Conservation (phyloP, 2,888 invertebrate genomes). For the Frankliniella intonsa region DNA sequence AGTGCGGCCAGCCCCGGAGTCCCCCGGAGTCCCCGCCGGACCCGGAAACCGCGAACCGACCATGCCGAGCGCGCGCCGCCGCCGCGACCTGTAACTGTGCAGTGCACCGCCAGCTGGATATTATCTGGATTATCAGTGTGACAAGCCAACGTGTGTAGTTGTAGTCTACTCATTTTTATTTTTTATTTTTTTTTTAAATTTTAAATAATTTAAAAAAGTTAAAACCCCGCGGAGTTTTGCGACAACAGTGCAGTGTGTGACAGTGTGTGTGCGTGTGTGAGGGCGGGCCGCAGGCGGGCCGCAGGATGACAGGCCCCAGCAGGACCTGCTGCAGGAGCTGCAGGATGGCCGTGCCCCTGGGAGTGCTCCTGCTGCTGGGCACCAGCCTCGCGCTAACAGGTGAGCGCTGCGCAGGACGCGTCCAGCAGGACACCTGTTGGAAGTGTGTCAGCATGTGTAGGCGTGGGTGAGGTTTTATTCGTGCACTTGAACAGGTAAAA, state of each 20-base stretch:
- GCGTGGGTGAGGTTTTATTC: too few relatives aligned
- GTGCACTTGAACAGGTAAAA: too few relatives aligned
- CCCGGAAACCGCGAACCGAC: not conserved
- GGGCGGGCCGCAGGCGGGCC: not conserved
- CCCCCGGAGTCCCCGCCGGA: not conserved
- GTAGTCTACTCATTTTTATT: not conserved
- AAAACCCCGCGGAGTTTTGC: not conserved
- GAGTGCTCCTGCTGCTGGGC: not conserved
- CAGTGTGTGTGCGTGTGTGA: conserved; percentile 3
- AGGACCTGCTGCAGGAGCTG: not conserved
- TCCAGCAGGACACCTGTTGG: too few relatives aligned
- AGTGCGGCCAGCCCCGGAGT: not conserved
- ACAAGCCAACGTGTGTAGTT: not conserved
- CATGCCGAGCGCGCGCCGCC: too few relatives aligned
- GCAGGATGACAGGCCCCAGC: not conserved
- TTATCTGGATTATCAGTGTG: not conserved
- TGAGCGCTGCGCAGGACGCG: not conserved
- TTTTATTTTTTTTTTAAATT: not conserved
- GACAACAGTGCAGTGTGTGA: not conserved
- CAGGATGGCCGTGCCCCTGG: not conserved
- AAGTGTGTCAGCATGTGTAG: too few relatives aligned
- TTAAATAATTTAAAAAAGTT: not conserved
- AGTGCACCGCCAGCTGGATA: not conserved
- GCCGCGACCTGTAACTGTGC: too few relatives aligned
- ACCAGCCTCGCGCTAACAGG: conserved; percentile 2